These are phyloP conservation scores for Otocyon megalotis DNA, from an alignment of 2,113 vertebrate genomes.

Conservation along the genomic window DNA sequence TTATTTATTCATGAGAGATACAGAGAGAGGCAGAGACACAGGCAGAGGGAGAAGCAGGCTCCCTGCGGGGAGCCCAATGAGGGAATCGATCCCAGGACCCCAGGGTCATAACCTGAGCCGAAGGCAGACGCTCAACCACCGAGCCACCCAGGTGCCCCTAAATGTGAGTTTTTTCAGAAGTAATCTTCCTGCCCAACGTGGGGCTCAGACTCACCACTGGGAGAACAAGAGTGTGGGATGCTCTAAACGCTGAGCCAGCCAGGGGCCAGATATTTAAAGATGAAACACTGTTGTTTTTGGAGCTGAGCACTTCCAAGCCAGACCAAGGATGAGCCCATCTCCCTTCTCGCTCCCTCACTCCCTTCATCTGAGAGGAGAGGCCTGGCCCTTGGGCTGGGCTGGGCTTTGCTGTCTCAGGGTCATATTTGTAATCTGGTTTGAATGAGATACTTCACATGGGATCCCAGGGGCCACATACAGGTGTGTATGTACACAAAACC, in stretches of 20 bases:
- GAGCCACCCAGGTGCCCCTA: background rate
- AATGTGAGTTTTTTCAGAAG: background rate
- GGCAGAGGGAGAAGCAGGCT: too few species aligned
- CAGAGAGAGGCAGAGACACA: too few species aligned
- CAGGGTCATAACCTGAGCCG: too few species aligned
- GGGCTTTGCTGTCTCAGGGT: fast-evolving
- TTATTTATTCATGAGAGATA: too few species aligned
- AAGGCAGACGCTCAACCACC: too few species aligned
- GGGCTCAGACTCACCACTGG: background rate
- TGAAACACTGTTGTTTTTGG: background rate
- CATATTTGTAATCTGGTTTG: background rate
- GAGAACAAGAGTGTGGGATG: background rate
- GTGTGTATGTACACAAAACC: too few species aligned
- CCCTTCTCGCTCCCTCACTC: background rate
- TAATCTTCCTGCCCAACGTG: background rate
- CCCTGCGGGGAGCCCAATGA: too few species aligned
- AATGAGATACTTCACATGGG: background rate
- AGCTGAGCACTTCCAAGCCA: background rate
- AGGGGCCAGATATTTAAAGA: background rate
- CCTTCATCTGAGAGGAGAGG: fast-evolving
- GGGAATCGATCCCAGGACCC: too few species aligned
- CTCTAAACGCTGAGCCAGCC: background rate
- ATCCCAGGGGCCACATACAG: background rate
- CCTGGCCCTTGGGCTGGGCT: background rate
- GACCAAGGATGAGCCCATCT: background rate